phyloP scores from a whole-genome alignment of 2,113 vertebrate species.

The Coptodon rendalli region DNA sequence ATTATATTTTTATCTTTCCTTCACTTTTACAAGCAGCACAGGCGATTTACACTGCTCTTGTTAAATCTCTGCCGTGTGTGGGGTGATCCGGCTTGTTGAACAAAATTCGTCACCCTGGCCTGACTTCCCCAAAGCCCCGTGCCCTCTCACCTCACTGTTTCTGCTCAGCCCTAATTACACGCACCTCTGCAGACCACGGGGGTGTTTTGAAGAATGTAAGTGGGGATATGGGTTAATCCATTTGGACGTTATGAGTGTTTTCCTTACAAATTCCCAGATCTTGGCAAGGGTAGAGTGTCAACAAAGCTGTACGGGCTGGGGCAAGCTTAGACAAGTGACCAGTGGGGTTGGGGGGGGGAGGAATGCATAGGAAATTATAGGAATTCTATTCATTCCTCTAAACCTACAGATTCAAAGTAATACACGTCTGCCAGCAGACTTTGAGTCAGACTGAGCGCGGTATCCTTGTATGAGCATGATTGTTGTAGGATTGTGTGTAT shows the following conservation, averaged over 20 bases:
- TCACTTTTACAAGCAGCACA: neutral
- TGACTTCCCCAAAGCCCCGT: neutral
- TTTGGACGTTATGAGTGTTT: constrained; percentile 31
- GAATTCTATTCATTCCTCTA: constrained; percentile 60
- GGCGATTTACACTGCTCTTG: neutral
- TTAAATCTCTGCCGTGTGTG: neutral
- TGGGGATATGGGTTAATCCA: constrained; percentile 52
- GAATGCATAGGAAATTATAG: constrained; percentile 58
- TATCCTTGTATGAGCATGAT: neutral
- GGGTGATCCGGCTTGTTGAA: neutral
- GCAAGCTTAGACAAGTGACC: constrained; percentile 68
- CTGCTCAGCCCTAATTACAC: neutral
- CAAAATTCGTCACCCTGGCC: neutral
- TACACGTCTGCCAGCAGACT: neutral
- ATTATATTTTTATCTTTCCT: neutral
- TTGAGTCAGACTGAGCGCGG: neutral
- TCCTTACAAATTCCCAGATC: constrained; percentile 53
- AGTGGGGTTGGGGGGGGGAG: constrained; percentile 12
- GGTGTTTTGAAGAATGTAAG: constrained; percentile 27
- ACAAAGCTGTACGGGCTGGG: constrained; percentile 43
- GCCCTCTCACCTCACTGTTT: neutral
- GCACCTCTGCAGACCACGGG: neutral
- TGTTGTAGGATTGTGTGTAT: neutral
- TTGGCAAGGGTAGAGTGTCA: constrained; percentile 35
- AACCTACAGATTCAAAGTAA: constrained; percentile 32